phyloP scores from a whole-genome alignment of 2,113 vertebrate species.

The Sinocyclocheilus anophthalmus region DNA sequence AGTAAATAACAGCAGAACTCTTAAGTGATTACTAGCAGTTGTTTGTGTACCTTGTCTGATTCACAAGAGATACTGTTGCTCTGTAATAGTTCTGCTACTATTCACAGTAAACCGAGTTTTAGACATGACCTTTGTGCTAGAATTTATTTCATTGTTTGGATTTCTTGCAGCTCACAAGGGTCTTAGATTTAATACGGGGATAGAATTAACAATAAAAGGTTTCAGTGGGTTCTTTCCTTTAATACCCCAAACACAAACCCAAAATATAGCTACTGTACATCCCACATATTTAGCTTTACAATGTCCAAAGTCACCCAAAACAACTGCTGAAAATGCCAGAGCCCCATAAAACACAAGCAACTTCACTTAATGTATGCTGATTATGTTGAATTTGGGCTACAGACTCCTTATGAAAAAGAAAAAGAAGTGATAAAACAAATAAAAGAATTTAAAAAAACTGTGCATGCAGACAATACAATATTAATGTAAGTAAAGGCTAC shows the following conservation, averaged over 20 bases:
- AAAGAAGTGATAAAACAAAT: no score
- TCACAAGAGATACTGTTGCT: no score
- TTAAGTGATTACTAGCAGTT: no score
- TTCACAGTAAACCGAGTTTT: background rate
- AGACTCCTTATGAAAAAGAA: background rate
- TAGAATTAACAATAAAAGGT: background rate
- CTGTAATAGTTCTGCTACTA: no score
- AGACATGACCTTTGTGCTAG: slow-evolving; percentile 14
- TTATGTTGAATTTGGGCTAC: background rate
- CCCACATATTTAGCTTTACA: background rate
- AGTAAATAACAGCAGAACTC: no score
- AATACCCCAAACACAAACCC: background rate
- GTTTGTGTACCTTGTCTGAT: no score
- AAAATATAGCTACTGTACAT: background rate
- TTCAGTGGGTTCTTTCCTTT: background rate
- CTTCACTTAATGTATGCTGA: no score
- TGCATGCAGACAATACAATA: background rate
- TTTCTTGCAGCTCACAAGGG: background rate
- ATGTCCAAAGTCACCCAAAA: background rate
- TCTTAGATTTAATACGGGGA: slow-evolving; percentile 26
- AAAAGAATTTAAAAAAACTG: no score
- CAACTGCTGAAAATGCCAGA: no score
- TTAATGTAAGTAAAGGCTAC: background rate
- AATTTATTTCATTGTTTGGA: background rate
- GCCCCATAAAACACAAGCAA: background rate